Conservation (phyloP, 1,140 invertebrate species). For the Atopsyche davidsoni region DNA sequence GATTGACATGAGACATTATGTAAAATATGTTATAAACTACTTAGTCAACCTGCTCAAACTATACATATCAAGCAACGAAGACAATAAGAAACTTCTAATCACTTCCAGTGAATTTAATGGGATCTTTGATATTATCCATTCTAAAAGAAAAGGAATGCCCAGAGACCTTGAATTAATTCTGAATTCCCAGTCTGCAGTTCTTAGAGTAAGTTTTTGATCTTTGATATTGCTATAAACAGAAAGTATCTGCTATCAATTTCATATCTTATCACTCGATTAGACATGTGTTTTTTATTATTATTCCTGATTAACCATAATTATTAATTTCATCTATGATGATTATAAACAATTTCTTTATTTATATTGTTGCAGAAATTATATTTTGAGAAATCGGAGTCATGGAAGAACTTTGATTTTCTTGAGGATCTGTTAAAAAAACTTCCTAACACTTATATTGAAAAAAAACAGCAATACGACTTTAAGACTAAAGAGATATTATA, state of each 20-base stretch:
- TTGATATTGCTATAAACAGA: too few relatives aligned
- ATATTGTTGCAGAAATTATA: conserved; percentile 11
- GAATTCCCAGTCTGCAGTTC: conserved; percentile 14
- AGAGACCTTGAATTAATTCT: conserved; percentile 21
- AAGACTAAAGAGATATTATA: conserved; percentile 21
- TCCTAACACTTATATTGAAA: conserved; percentile 19
- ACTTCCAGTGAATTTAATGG: conserved; percentile 11
- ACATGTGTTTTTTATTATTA: too few relatives aligned
- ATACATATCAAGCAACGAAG: conserved; percentile 36
- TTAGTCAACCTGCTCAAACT: conserved; percentile 57
- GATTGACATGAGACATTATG: conserved; percentile 65
- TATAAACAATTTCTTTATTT: conserved; percentile 1
- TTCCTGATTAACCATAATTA: too few relatives aligned
- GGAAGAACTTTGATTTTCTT: conserved; percentile 21
- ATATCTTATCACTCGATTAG: too few relatives aligned
- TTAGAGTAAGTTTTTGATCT: conserved; percentile 22
- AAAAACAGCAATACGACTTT: conserved; percentile 20
- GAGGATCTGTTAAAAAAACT: conserved; percentile 21
- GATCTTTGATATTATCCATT: conserved; percentile 20
- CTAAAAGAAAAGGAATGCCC: conserved; percentile 18
- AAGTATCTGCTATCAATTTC: too few relatives aligned
- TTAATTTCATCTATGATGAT: neutral
- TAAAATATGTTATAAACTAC: conserved; percentile 62
- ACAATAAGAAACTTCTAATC: conserved; percentile 11
- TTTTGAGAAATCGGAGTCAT: conserved; percentile 24